Conservation (phyloP, 2,113 vertebrate genomes). For the Gallinago paraguaiae region DNA sequence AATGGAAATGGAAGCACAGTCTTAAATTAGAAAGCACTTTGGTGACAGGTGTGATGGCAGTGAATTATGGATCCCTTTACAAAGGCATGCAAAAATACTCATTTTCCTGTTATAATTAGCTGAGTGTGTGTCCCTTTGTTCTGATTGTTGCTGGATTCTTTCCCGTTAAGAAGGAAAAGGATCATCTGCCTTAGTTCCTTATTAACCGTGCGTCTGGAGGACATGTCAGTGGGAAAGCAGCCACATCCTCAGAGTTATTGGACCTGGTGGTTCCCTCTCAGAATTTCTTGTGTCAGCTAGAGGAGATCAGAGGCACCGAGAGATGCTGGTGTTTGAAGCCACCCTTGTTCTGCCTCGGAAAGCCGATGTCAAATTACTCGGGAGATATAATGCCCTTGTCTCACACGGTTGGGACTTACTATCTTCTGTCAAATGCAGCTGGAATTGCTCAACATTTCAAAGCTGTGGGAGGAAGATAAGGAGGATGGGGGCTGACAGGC, state of each 20-base stretch:
- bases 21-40: background rate
- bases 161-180: background rate
- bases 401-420: background rate
- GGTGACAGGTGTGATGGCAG: background rate
- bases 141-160: background rate
- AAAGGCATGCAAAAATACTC: background rate
- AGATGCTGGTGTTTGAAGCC: background rate
- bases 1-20: background rate
- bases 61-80: background rate
- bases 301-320: background rate
- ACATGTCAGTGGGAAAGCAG: background rate
- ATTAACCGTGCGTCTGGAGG: background rate
- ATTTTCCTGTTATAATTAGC: background rate
- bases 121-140: background rate
- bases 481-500: background rate
- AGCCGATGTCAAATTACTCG: background rate
- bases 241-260: background rate
- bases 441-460: background rate
- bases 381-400: background rate
- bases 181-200: background rate
- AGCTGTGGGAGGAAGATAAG: background rate
- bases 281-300: background rate
- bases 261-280: background rate
- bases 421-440: background rate
- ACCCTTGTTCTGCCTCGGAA: background rate